Conservation (phyloP, 2,888 invertebrate species). For the Lobophora halterata region DNA sequence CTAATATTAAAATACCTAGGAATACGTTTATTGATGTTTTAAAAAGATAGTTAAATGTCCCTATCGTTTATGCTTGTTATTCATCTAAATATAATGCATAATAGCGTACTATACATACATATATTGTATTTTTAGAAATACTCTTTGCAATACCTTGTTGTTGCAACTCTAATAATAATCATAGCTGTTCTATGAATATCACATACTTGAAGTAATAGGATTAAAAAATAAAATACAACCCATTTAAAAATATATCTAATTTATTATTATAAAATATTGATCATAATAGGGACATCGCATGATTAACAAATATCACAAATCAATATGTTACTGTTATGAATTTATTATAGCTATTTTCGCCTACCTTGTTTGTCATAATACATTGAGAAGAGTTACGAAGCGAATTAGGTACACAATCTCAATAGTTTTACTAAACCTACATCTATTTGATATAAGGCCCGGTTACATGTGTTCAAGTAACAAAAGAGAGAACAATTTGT, state of each 20-base stretch:
- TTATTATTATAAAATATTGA: constrained; percentile 54
- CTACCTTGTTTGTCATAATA: constrained; percentile 16
- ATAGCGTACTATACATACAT: no score
- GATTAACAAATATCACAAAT: constrained; percentile 60
- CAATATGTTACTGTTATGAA: constrained; percentile 42
- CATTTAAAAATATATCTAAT: constrained; percentile 48
- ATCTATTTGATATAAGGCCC: constrained; percentile 7
- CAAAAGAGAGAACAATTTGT: no score
- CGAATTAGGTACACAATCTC: constrained; percentile 22
- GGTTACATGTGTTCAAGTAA: constrained; percentile 15
- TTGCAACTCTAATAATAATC: no score
- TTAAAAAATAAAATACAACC: constrained; percentile 15
- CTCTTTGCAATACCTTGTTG: no score
- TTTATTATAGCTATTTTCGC: constrained; percentile 30
- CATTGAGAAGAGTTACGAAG: constrained; percentile 12
- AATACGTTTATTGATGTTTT: constrained; percentile 96
- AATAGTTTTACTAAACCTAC: constrained; percentile 6
- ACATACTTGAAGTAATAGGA: no score
- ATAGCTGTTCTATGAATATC: no score
- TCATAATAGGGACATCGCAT: constrained; percentile 58
- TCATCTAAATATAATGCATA: no score
- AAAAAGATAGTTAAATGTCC: constrained; percentile 80
- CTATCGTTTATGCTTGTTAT: no score
- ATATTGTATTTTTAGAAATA: no score
- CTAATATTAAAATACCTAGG: constrained; percentile 94